A percentile compares a stretch with the other conserved stretches of the same genome.
These are phyloP conservation scores for Probosciger aterrimus DNA, from an alignment of 2,113 vertebrate genomes.

Conservation along the genomic window DNA sequence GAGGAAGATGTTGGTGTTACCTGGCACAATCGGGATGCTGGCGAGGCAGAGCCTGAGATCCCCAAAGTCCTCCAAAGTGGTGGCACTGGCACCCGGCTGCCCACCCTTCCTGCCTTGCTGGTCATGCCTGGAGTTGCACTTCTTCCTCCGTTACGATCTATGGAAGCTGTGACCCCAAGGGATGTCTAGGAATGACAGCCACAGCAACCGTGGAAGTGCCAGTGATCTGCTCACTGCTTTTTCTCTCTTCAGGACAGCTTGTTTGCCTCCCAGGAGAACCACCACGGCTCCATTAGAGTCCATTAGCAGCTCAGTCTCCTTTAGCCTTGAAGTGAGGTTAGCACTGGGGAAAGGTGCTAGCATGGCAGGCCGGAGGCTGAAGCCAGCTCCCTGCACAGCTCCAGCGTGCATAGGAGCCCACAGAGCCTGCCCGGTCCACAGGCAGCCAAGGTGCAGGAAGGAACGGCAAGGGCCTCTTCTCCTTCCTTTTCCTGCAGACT, in stretches of 20 bases:
- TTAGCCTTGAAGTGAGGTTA: background rate
- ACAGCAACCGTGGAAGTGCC: background rate
- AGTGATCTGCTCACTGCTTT: background rate
- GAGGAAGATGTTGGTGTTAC: background rate
- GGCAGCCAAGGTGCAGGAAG: background rate
- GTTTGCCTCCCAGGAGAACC: background rate
- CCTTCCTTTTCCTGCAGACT: background rate
- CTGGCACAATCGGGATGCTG: accelerated
- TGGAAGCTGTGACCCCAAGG: background rate
- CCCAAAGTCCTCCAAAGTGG: background rate
- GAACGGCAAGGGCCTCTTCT: background rate
- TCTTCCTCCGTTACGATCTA: background rate
- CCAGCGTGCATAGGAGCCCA: background rate
- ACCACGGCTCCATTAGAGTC: background rate
- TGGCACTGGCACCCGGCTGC: background rate
- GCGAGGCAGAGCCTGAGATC: background rate
- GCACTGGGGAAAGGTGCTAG: background rate
- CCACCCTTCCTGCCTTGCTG: background rate
- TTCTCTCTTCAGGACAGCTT: background rate
- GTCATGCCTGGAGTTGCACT: background rate
- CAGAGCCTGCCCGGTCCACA: background rate
- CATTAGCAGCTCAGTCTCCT: conserved; percentile 27
- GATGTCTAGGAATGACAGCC: background rate
- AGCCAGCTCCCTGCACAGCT: background rate
- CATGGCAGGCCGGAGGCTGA: background rate